These are phyloP conservation scores for Phrynocephalus versicolor DNA, from an alignment of 2,113 vertebrate genomes.

Conservation along the genomic window DNA sequence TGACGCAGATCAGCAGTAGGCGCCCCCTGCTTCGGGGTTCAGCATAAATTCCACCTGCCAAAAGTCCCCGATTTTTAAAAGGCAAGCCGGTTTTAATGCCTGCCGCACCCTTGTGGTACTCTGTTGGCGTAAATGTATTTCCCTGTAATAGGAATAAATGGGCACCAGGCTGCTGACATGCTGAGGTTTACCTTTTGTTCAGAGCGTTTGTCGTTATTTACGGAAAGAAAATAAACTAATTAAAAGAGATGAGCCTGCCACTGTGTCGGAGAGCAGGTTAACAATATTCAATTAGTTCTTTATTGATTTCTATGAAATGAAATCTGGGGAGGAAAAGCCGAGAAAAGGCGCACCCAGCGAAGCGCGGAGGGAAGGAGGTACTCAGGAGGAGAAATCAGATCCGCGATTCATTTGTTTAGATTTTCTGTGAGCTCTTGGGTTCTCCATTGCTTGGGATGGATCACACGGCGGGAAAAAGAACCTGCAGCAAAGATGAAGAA, in stretches of 20 bases:
- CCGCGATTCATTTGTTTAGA: constrained; percentile 10
- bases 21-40: not conserved
- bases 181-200: not conserved
- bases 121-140: not conserved
- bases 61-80: not conserved
- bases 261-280: not conserved
- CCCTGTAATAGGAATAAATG: not conserved
- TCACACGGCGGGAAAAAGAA: not conserved
- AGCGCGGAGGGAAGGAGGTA: not conserved
- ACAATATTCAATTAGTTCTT: not conserved
- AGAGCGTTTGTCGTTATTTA: constrained; percentile 5
- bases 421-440: not conserved
- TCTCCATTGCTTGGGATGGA: not conserved
- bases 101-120: not conserved
- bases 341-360: not conserved
- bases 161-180: fast-evolving
- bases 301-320: not conserved
- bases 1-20: no score
- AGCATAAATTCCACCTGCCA: no score
- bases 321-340: not conserved
- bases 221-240: constrained; percentile 28
- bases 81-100: not conserved
- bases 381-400: not conserved
- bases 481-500: not conserved
- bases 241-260: not conserved